Conservation (phyloP, 2,888 invertebrate species). For the Ecliptopera silaceata region DNA sequence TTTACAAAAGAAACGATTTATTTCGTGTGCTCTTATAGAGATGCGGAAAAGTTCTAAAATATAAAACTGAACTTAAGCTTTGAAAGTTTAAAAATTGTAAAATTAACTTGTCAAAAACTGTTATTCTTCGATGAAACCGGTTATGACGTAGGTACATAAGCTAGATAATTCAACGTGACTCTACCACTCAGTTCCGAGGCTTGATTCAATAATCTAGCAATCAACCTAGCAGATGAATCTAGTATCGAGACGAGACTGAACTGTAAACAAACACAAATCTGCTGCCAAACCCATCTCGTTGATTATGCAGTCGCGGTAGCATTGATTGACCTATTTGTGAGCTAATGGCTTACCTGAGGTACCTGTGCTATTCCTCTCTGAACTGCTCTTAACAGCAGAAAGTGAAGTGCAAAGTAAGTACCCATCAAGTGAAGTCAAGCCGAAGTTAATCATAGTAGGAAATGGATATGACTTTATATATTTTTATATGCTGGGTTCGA, state of each 20-base stretch:
- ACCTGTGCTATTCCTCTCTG: conserved; percentile 87
- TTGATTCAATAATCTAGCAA: conserved; percentile 3
- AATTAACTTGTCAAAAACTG: too few species aligned
- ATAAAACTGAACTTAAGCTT: too few species aligned
- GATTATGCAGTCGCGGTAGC: conserved; percentile 29
- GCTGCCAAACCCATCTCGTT: conserved; percentile 26
- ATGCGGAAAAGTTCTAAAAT: too few species aligned
- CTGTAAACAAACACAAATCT: conserved; percentile 18
- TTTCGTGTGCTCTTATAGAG: too few species aligned
- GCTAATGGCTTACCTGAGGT: conserved; percentile 29
- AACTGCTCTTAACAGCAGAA: conserved; percentile 83
- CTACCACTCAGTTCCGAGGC: background rate
- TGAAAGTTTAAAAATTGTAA: too few species aligned
- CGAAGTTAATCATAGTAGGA: background rate
- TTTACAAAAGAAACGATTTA: background rate
- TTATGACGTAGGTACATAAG: too few species aligned
- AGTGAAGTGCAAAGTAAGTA: background rate
- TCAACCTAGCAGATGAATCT: background rate
- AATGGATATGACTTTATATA: background rate
- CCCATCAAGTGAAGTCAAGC: background rate
- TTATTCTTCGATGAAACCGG: too few species aligned
- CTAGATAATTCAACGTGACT: background rate
- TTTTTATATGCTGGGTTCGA: background rate
- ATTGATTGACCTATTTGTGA: conserved; percentile 38
- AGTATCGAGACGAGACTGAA: background rate